Conservation (phyloP, 1,140 invertebrate genomes). For the Thaumetopoea pityocampa region DNA sequence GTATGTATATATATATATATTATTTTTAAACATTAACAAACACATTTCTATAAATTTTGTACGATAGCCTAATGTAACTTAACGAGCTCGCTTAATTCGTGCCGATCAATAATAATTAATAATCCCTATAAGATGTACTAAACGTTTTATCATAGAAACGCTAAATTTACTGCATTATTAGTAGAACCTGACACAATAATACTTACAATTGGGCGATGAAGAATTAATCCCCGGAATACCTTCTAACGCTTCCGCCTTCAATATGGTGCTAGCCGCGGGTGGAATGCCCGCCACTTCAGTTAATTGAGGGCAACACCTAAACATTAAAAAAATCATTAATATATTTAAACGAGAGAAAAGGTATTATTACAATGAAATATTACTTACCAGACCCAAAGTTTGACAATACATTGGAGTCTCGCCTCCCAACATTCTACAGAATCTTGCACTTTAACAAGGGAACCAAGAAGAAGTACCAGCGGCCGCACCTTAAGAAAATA, state of each 20-base stretch:
- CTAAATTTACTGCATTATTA: too few species aligned
- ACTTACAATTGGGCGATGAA: conserved; percentile 63
- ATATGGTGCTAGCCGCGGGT: conserved; percentile 50
- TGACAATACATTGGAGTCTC: conserved; percentile 91
- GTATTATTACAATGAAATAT: background rate
- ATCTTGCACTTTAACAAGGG: conserved; percentile 93
- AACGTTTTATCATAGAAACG: too few species aligned
- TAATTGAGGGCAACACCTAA: conserved; percentile 71
- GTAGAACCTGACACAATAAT: background rate
- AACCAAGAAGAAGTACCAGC: conserved; percentile 91
- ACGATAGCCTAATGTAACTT: too few species aligned
- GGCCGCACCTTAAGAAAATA: conserved; percentile 78
- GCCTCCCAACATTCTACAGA: conserved; percentile 92
- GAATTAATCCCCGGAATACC: conserved; percentile 60
- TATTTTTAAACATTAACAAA: too few species aligned
- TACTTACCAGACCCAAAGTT: conserved; percentile 71
- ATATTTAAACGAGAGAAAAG: background rate
- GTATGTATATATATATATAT: too few species aligned
- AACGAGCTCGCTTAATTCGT: too few species aligned
- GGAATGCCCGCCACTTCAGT: conserved; percentile 65
- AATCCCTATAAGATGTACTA: too few species aligned
- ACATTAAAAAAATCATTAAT: conserved; percentile 8
- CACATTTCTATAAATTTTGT: too few species aligned
- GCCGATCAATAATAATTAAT: too few species aligned
- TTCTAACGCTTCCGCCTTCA: conserved; percentile 51